Conservation (phyloP, 2,113 vertebrate species). For the Pao palembangensis region DNA sequence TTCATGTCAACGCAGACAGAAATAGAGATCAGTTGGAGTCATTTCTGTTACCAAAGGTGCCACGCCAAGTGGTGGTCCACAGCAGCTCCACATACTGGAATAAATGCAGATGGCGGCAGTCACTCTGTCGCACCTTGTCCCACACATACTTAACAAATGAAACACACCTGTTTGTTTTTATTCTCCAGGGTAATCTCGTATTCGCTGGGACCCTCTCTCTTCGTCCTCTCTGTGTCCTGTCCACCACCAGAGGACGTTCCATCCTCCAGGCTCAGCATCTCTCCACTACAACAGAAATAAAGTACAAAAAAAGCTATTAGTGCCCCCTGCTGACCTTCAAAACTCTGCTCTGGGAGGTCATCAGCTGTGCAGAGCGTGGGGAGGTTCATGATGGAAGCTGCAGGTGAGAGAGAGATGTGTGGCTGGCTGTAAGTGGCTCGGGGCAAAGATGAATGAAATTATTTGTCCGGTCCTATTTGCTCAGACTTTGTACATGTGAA, state of each 20-base stretch:
- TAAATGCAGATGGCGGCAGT: slow-evolving; percentile 11
- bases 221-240: slow-evolving; percentile 58
- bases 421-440: neutral
- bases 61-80: slow-evolving; percentile 35
- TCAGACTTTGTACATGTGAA: slow-evolving; percentile 15
- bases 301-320: slow-evolving; percentile 37
- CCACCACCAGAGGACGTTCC: slow-evolving; percentile 58
- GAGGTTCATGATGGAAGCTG: slow-evolving; percentile 19
- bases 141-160: slow-evolving; percentile 1
- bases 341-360: slow-evolving; percentile 15
- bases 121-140: neutral
- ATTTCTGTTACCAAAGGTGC: slow-evolving; percentile 35
- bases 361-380: slow-evolving; percentile 15
- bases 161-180: slow-evolving; percentile 71
- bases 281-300: slow-evolving; percentile 44
- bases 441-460: slow-evolving; percentile 34
- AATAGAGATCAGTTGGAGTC: slow-evolving; percentile 59
- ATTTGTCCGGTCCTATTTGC: slow-evolving; percentile 28
- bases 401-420: slow-evolving; percentile 22
- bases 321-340: slow-evolving; percentile 28
- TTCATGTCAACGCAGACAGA: slow-evolving; percentile 60
- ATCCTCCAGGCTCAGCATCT: slow-evolving; percentile 71
- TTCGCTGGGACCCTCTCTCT: slow-evolving; percentile 72
- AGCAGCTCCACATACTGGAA: slow-evolving; percentile 2
- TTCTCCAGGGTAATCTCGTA: slow-evolving; percentile 70